A percentile compares a stretch with the other conserved stretches of the same genome.
These are phyloP conservation scores for Argyresthia albistria DNA, from an alignment of 2,888 invertebrate genomes.

Conservation along the genomic window DNA sequence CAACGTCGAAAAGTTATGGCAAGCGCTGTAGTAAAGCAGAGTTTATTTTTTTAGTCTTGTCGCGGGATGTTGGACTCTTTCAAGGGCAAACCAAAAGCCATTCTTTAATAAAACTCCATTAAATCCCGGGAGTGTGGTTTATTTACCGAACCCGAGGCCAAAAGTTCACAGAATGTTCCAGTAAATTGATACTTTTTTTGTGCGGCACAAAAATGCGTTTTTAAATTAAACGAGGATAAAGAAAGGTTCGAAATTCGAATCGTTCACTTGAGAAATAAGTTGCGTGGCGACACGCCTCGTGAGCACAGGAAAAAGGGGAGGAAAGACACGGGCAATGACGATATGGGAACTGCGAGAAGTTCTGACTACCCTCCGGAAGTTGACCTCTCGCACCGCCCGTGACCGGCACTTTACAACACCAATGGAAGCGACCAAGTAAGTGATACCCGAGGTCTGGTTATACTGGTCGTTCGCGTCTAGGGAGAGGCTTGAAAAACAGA, in stretches of 20 bases:
- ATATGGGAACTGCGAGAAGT: conserved; percentile 41
- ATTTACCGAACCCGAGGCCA: too few relatives aligned
- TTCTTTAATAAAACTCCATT: too few relatives aligned
- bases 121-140: too few relatives aligned
- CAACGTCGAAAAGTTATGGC: too few relatives aligned
- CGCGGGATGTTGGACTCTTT: background rate
- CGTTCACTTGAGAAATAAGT: conserved; percentile 39
- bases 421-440: conserved; percentile 16
- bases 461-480: conserved; percentile 19
- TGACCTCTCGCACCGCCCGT: conserved; percentile 25
- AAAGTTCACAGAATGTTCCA: background rate
- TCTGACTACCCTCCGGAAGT: conserved; percentile 20
- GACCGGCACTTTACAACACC: conserved; percentile 13
- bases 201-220: background rate
- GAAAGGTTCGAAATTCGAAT: too few relatives aligned
- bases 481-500: conserved; percentile 30
- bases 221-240: background rate
- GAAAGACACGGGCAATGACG: conserved; percentile 41
- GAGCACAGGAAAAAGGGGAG: conserved; percentile 61
- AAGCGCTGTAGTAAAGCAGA: too few relatives aligned
- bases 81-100: background rate
- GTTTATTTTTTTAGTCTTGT: too few relatives aligned
- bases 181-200: background rate
- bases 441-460: conserved; percentile 22
- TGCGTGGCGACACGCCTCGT: conserved; percentile 60